Conservation (phyloP, 2,113 vertebrate species). For the Marmota monax region DNA sequence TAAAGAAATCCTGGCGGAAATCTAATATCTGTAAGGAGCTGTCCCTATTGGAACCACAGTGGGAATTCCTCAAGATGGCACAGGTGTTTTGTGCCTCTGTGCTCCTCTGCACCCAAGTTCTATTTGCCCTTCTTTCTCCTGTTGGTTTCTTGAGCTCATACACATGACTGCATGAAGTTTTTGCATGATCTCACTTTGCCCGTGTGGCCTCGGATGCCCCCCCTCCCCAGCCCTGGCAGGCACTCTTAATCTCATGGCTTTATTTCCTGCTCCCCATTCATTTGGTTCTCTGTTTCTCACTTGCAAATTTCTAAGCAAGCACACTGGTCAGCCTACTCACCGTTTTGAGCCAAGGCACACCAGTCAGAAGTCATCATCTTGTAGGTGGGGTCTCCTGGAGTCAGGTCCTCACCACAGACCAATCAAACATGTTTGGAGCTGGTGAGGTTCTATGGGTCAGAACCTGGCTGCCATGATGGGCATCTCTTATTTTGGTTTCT, state of each 20-base stretch:
- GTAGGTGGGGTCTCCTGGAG: not conserved
- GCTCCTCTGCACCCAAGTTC: not conserved
- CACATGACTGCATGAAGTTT: not conserved
- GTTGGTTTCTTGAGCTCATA: not conserved
- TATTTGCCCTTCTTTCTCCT: not conserved
- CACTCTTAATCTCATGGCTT: not conserved
- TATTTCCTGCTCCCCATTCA: not conserved
- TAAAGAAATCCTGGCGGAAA: not conserved
- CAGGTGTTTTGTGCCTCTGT: not conserved
- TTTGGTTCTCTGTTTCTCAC: not conserved
- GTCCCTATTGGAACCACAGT: not conserved
- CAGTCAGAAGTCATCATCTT: not conserved
- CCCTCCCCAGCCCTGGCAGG: accelerated
- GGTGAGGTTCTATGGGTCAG: not conserved
- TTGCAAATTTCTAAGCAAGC: not conserved
- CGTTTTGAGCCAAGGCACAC: not conserved
- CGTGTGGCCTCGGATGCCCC: not conserved
- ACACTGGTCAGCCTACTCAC: not conserved
- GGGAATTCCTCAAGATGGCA: not conserved
- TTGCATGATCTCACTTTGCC: not conserved
- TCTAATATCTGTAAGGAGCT: not conserved
- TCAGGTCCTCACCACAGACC: not conserved
- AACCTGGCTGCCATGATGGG: not conserved
- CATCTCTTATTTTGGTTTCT: not conserved
- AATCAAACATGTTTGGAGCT: not conserved